phyloP scores from a whole-genome alignment of 2,797 vertebrate genomes.

The Ispidina lecontei region DNA sequence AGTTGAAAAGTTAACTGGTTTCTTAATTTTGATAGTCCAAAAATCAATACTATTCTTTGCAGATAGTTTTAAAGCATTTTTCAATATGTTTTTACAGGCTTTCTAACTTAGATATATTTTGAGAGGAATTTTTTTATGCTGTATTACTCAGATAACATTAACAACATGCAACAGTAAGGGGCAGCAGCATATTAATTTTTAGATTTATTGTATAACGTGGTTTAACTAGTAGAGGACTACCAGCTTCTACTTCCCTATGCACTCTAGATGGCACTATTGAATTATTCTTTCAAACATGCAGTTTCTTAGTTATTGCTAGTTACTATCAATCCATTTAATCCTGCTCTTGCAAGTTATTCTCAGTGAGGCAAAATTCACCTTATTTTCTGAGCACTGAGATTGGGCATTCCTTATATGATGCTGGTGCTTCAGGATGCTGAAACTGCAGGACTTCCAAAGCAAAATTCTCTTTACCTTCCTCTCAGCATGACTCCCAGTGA shows the following conservation, averaged over 20 bases:
- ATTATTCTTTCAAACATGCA: not conserved
- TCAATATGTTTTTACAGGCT: not conserved
- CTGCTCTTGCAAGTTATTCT: not conserved
- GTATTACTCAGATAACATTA: not conserved
- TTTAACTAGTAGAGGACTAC: not conserved
- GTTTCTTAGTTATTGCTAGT: not conserved
- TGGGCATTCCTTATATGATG: not conserved
- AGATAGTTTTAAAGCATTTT: not conserved
- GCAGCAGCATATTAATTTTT: not conserved
- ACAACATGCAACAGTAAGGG: not conserved
- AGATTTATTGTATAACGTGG: not conserved
- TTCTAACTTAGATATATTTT: not conserved
- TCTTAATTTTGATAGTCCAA: not conserved
- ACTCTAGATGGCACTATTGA: conserved; percentile 70
- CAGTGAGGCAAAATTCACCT: not conserved
- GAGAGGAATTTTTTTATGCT: not conserved
- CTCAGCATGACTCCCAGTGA: not conserved
- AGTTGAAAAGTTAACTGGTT: not conserved
- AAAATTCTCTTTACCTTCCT: not conserved
- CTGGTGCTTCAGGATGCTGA: not conserved
- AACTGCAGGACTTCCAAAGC: not conserved
- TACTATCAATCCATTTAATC: not conserved
- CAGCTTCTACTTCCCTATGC: not conserved
- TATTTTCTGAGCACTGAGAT: not conserved
- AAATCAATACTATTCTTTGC: not conserved